A percentile compares a stretch with the other conserved stretches of the same genome.
Evolutionary conservation across 2,797 vertebrate genomes (phyloP).

Genomic region (Phalloptychus januarius): DNA sequence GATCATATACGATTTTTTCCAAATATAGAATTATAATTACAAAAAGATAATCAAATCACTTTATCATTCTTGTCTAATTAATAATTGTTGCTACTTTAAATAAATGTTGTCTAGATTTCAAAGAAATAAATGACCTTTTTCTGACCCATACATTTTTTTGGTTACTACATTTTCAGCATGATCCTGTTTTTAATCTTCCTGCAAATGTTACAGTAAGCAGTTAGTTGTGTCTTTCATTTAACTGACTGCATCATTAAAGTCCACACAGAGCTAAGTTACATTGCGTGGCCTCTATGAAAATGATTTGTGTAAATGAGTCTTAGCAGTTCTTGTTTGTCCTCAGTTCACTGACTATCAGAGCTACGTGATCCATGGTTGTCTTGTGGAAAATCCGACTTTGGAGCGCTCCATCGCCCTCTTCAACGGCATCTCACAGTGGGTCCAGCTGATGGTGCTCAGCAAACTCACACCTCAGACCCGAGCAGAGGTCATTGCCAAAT

Average conservation of each 20-base stretch:
- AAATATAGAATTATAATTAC: not conserved
- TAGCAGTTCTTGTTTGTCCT: not conserved
- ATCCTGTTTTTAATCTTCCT: not conserved
- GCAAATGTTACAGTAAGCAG: not conserved
- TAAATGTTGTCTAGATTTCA: not conserved
- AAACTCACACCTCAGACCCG: conserved; percentile 94
- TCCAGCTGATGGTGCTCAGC: conserved; percentile 98
- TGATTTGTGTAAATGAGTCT: not conserved
- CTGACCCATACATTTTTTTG: not conserved
- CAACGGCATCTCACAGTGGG: conserved; percentile 97
- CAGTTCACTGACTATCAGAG: conserved; percentile 97
- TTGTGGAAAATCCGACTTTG: conserved; percentile 93
- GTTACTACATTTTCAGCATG: not conserved
- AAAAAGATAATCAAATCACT: not conserved
- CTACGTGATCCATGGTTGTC: conserved; percentile 92
- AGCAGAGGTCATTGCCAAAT: conserved; percentile 95
- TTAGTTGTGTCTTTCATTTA: not conserved
- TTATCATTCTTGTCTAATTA: not conserved
- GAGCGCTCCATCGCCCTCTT: conserved; percentile 96
- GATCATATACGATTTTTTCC: not conserved
- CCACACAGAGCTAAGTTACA: too few species aligned
- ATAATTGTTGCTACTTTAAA: not conserved
- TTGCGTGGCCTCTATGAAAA: not conserved
- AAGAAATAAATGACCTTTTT: not conserved
- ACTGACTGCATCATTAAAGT: not conserved